Evolutionary conservation across 1,140 invertebrate species (phyloP), one percentile per base, ranked within the genome.

Genomic region (Tachypleus tridentatus): DNA sequence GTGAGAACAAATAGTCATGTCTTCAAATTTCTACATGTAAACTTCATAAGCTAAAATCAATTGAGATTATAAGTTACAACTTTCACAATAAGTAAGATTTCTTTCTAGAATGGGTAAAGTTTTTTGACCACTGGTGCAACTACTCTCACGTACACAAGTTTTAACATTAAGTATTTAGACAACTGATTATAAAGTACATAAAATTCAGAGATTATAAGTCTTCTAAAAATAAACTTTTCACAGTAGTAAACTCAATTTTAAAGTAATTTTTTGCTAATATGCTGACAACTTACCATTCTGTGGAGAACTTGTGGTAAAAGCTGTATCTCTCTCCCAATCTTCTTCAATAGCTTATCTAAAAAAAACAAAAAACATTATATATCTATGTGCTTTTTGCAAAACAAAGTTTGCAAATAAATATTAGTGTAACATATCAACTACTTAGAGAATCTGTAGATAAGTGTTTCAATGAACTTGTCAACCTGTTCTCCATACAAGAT

Each of bases 221-320:
- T 62, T 11, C 6, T 6, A 4, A 54, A 53, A 62, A 11, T 53
- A 56, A 29, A 48, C 48, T 57, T 9, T 57, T 29, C 29, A 29
- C 29, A 29, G 29, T 29, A 29, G 29, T 29, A 29, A 29, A 29
- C 0, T 29, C 29, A 29, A 29, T 29, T 29, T 29, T 29, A 29
- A 29, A 29, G 29, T 29, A 29, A 1, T 29, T 29, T 29, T 29
- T 29, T 29, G 29, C 29, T 29, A 29, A 29, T 29, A 29, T 29
- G 29, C 29, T 29, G 29, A 29, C 2, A 29, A 54, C 48, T 64
- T 70, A 77, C 76, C 70, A 92, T 89, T 67, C 85, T 81, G 68
- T 87, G 82, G 58, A 94, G 72, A 49, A 96, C 74, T 74, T 93
- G 88, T 47, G 87, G 82, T 64, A 94, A 80, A 10, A 86, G 91